Evolutionary conservation across 1,140 invertebrate species (phyloP).

Genomic region (Ceratitis capitata): DNA sequence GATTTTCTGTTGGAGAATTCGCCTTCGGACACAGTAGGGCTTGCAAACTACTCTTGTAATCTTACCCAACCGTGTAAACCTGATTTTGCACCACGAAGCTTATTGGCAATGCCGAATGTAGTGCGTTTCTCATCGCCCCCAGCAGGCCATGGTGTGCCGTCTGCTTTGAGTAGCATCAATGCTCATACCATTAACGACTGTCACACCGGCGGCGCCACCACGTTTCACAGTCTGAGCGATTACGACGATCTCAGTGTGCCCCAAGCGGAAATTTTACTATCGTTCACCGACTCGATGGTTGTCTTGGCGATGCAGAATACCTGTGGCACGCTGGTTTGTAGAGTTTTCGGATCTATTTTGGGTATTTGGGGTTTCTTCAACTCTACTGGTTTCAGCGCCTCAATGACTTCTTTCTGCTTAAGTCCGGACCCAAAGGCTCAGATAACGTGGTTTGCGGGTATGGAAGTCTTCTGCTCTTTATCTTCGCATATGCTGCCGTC

Average conservation of each 20-base stretch:
- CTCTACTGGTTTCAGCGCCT: constrained; percentile 82
- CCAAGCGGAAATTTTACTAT: constrained; percentile 98
- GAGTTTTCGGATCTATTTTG: constrained; percentile 78
- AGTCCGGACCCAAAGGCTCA: constrained; percentile 93
- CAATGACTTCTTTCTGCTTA: constrained; percentile 69
- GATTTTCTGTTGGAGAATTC: constrained; percentile 68
- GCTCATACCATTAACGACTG: constrained; percentile 97
- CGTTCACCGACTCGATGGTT: constrained; percentile 97
- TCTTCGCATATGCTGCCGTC: constrained; percentile 90
- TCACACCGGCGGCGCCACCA: constrained; percentile 92
- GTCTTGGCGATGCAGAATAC: constrained; percentile 96
- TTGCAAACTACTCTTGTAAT: constrained; percentile 92
- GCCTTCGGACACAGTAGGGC: constrained; percentile 86
- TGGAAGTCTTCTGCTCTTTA: constrained; percentile 78
- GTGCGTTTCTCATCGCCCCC: constrained; percentile 84
- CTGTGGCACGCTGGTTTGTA: constrained; percentile 80
- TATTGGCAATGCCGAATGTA: constrained; percentile 94
- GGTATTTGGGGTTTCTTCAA: constrained; percentile 82
- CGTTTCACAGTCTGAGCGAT: constrained; percentile 94
- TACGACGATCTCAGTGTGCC: constrained; percentile 87
- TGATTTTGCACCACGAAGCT: constrained; percentile 98
- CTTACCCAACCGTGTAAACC: constrained; percentile 94
- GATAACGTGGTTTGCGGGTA: constrained; percentile 94
- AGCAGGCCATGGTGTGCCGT: constrained; percentile 89
- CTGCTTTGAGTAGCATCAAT: constrained; percentile 85